Evolutionary conservation across 1,140 invertebrate species (phyloP).

Genomic region (Drosophila jambulina): DNA sequence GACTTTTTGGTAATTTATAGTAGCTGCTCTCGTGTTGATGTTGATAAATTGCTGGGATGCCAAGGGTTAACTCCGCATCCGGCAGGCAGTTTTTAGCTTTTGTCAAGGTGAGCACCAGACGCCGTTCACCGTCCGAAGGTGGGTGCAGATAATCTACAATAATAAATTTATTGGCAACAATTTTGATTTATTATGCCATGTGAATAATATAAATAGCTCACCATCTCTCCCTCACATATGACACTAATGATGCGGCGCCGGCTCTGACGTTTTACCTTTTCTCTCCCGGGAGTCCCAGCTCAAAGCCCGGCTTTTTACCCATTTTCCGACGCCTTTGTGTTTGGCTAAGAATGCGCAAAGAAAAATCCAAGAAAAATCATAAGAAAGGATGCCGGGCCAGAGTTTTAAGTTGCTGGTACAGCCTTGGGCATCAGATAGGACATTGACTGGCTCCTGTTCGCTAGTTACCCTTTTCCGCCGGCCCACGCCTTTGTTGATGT

Average conservation of each 20-base stretch:
- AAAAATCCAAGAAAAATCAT: background rate
- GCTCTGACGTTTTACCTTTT: slow-evolving; percentile 65
- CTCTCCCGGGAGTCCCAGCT: slow-evolving; percentile 5
- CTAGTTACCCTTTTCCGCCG: slow-evolving; percentile 74
- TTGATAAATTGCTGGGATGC: slow-evolving; percentile 76
- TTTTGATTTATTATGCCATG: slow-evolving; percentile 80
- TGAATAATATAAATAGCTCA: slow-evolving; percentile 76
- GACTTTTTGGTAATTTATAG: slow-evolving; percentile 67
- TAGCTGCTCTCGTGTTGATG: slow-evolving; percentile 60
- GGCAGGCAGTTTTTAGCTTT: slow-evolving; percentile 66
- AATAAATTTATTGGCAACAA: slow-evolving; percentile 81
- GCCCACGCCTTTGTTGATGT: slow-evolving; percentile 70
- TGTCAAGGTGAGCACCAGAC: slow-evolving; percentile 61
- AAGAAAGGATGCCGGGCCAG: slow-evolving; percentile 29
- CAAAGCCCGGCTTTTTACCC: slow-evolving; percentile 18
- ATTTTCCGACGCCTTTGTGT: slow-evolving; percentile 23
- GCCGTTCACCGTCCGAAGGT: slow-evolving; percentile 12
- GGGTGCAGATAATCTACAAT: slow-evolving; percentile 72
- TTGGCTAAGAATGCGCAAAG: slow-evolving; percentile 25
- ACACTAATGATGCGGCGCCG: slow-evolving; percentile 76
- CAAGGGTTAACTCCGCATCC: slow-evolving; percentile 59
- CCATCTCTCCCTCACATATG: slow-evolving; percentile 45
- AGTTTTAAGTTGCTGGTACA: slow-evolving; percentile 57
- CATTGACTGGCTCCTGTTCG: slow-evolving; percentile 41
- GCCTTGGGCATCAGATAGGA: slow-evolving; percentile 55